These are phyloP conservation scores for Drosophila cyrtoloma DNA, from an alignment of 2,888 invertebrate genomes.

Conservation along the genomic window DNA sequence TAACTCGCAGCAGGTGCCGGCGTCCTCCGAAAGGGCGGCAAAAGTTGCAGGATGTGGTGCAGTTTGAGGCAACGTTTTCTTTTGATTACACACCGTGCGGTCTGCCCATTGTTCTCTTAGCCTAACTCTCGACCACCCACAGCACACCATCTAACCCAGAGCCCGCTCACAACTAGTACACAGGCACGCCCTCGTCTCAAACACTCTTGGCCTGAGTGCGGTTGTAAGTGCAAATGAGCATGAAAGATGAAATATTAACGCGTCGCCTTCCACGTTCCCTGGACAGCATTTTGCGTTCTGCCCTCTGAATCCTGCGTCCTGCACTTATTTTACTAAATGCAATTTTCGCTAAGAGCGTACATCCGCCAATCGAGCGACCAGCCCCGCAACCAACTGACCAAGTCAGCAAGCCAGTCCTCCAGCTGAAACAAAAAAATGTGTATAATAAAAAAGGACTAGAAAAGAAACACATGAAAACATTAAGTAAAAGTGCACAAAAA, in stretches of 20 bases:
- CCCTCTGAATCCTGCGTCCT: slow-evolving; percentile 29
- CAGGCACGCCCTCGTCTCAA: slow-evolving; percentile 1
- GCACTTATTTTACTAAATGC: slow-evolving; percentile 70
- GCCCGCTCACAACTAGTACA: neutral
- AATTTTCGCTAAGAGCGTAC: slow-evolving; percentile 73
- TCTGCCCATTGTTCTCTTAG: slow-evolving; percentile 43
- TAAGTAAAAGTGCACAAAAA: slow-evolving; percentile 8
- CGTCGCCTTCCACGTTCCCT: slow-evolving; percentile 52
- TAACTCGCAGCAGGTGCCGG: slow-evolving; percentile 81
- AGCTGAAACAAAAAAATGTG: neutral
- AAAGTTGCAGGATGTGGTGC: slow-evolving; percentile 23
- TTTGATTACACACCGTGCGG: slow-evolving; percentile 61
- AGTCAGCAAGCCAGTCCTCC: slow-evolving; percentile 53
- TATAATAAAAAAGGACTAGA: neutral
- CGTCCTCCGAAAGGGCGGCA: slow-evolving; percentile 14
- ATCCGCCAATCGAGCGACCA: slow-evolving; percentile 49
- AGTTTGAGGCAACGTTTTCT: slow-evolving; percentile 51
- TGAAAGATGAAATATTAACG: slow-evolving; percentile 82
- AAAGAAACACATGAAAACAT: slow-evolving; percentile 10
- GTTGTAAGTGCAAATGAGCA: slow-evolving; percentile 78
- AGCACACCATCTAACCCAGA: neutral
- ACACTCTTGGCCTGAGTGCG: slow-evolving; percentile 14
- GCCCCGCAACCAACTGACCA: slow-evolving; percentile 46
- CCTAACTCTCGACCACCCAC: slow-evolving; percentile 1
- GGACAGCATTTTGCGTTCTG: slow-evolving; percentile 12